These are phyloP conservation scores for Burhinus bistriatus DNA, from an alignment of 2,113 vertebrate species.

Conservation along the genomic window DNA sequence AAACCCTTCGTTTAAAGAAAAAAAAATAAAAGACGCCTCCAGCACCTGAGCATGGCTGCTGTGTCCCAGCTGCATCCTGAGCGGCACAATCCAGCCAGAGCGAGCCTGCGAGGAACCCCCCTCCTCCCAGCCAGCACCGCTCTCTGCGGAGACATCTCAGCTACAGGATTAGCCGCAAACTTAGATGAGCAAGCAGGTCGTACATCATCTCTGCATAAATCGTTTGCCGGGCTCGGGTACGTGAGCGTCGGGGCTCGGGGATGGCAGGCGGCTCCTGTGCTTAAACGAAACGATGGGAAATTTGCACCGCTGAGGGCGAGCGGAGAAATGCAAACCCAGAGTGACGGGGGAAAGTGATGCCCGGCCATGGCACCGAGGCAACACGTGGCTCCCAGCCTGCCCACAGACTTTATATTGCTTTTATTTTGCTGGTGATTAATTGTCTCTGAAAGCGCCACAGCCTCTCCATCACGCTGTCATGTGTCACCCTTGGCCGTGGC, in stretches of 20 bases:
- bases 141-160: neutral
- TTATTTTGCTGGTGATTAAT: neutral
- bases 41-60: neutral
- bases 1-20: neutral
- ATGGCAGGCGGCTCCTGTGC: neutral
- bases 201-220: slow-evolving; percentile 33
- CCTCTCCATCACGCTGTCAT: neutral
- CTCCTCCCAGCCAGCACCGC: neutral
- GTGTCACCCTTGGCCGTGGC: neutral
- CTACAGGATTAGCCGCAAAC: neutral
- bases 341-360: neutral
- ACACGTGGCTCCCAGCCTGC: neutral
- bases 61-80: neutral
- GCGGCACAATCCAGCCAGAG: neutral
- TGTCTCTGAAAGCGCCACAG: neutral
- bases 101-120: neutral
- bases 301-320: neutral
- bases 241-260: neutral
- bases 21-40: neutral
- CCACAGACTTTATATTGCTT: neutral
- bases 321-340: neutral
- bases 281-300: neutral
- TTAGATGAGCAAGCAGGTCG: slow-evolving; percentile 25
- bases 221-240: neutral
- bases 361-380: neutral